Evolutionary conservation across 2,888 invertebrate genomes (phyloP).

Genomic region (Cerastoderma edule): DNA sequence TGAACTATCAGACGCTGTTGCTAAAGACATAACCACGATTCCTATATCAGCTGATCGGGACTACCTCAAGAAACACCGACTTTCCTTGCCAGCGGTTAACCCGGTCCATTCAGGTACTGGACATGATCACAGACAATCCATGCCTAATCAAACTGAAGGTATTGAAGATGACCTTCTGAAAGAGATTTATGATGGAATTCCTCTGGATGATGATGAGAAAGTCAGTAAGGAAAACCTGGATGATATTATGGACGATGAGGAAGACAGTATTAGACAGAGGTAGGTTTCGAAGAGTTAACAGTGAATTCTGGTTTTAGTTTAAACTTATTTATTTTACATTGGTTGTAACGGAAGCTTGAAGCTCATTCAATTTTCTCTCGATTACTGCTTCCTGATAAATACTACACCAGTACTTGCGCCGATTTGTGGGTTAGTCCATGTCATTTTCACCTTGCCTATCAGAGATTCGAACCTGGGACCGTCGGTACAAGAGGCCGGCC

Average conservation of each 20-base stretch:
- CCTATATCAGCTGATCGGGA: slow-evolving; percentile 44
- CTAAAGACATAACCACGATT: slow-evolving; percentile 57
- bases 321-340: too few species aligned
- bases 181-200: slow-evolving; percentile 43
- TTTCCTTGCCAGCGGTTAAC: slow-evolving; percentile 47
- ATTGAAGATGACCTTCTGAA: slow-evolving; percentile 37
- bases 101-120: not conserved
- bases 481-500: too few species aligned
- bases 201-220: slow-evolving; percentile 26
- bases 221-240: slow-evolving; percentile 22
- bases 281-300: too few species aligned
- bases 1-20: slow-evolving; percentile 64
- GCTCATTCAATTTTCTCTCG: too few species aligned
- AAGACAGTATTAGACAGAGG: slow-evolving; percentile 11
- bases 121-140: slow-evolving; percentile 27
- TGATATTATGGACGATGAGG: slow-evolving; percentile 30
- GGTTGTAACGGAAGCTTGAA: too few species aligned
- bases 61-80: slow-evolving; percentile 53
- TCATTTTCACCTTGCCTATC: too few species aligned
- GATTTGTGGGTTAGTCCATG: too few species aligned
- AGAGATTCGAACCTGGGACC: too few species aligned
- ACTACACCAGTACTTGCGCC: too few species aligned
- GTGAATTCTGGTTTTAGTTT: too few species aligned
- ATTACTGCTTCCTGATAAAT: too few species aligned
- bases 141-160: slow-evolving; percentile 50